Evolutionary conservation across 2,113 vertebrate species (phyloP).

Genomic region (human): DNA sequence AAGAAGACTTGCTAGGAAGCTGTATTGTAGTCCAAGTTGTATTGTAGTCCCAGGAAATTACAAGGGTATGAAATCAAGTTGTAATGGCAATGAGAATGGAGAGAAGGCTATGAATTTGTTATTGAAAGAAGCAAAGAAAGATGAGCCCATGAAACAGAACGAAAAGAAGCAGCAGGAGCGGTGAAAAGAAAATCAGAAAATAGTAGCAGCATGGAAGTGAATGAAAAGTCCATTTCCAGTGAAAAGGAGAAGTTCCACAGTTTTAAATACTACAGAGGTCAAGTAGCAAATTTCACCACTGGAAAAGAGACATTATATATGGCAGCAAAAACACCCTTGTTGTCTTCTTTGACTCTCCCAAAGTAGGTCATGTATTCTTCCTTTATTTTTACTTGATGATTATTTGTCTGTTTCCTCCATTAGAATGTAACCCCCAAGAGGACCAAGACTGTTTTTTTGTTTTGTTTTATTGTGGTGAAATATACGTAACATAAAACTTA

Average conservation of each 20-base stretch:
- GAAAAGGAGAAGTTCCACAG: not conserved
- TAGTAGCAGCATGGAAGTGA: not conserved
- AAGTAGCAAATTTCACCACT: not conserved
- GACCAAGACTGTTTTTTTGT: not conserved
- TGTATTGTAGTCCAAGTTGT: not conserved
- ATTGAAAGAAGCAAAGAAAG: not conserved
- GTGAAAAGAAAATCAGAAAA: not conserved
- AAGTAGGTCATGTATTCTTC: not conserved
- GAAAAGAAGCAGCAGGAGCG: not conserved
- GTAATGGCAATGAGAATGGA: not conserved
- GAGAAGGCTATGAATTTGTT: not conserved
- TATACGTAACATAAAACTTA: not conserved
- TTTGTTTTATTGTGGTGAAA: not conserved
- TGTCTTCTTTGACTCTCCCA: not conserved
- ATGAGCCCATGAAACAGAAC: not conserved
- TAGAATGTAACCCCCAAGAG: not conserved
- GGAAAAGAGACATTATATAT: not conserved
- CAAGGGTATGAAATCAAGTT: not conserved
- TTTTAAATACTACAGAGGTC: not conserved
- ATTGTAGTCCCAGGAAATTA: not conserved
- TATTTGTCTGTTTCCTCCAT: not conserved
- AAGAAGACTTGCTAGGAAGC: not conserved
- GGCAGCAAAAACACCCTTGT: too few species aligned
- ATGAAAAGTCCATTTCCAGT: not conserved
- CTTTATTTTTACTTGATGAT: not conserved